Evolutionary conservation across 2,113 vertebrate genomes (phyloP).

Genomic region (Bucco capensis): DNA sequence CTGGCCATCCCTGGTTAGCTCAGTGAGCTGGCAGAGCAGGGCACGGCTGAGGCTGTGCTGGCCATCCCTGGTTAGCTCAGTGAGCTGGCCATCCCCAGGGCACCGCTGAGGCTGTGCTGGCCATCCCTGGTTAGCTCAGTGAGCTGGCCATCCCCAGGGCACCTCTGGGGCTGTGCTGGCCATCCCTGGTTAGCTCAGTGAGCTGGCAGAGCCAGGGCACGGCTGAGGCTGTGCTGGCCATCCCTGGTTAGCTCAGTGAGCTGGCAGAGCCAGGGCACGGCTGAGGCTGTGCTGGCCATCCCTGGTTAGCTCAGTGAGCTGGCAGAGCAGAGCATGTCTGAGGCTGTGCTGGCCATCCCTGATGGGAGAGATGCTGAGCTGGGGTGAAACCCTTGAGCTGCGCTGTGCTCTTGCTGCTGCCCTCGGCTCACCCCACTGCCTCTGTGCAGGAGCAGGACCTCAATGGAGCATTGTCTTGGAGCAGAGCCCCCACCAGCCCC

Average conservation of each 20-base stretch:
- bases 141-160: no score
- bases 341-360: neutral
- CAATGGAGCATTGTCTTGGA: constrained; percentile 47
- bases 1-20: neutral
- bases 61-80: no score
- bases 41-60: no score
- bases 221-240: neutral
- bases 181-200: no score
- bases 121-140: no score
- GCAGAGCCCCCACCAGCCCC: neutral
- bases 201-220: neutral
- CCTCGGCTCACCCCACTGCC: neutral
- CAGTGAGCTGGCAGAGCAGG: no score
- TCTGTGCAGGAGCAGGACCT: neutral
- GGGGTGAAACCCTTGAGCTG: neutral
- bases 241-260: no score
- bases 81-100: no score
- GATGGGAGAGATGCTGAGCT: neutral
- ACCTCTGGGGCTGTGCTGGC: neutral
- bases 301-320: no score
- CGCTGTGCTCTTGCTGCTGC: no score
- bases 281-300: neutral
- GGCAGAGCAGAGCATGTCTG: no score
- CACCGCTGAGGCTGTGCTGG: no score
- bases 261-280: neutral